phyloP scores from a whole-genome alignment of 2,797 vertebrate species.

The Alfaro cultratus region DNA sequence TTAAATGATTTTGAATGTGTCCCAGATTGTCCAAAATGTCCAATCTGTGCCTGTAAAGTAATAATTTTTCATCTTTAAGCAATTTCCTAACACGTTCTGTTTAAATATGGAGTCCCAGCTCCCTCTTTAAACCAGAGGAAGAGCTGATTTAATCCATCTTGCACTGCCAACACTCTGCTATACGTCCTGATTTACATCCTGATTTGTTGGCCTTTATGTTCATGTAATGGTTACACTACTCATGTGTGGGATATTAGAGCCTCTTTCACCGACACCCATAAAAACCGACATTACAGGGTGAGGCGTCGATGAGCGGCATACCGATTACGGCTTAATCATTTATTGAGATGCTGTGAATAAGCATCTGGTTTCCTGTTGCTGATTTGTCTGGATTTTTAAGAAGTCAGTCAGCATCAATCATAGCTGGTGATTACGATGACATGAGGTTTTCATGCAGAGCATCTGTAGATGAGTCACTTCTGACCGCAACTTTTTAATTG shows the following conservation, averaged over 20 bases:
- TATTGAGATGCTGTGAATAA: conserved; percentile 3
- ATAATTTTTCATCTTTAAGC: conserved; percentile 44
- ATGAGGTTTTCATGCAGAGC: conserved; percentile 32
- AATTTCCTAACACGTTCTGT: conserved; percentile 32
- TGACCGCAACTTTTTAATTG: conserved; percentile 2
- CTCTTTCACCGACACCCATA: conserved; percentile 55
- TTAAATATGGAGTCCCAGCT: conserved; percentile 48
- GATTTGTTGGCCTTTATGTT: conserved; percentile 52
- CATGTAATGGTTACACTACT: conserved; percentile 49
- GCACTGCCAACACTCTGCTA: conserved; percentile 43
- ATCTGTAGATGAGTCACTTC: conserved; percentile 14
- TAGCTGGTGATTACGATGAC: conserved; percentile 27
- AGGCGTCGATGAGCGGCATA: conserved; percentile 44
- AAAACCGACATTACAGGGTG: conserved; percentile 54
- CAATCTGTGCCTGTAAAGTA: conserved; percentile 15
- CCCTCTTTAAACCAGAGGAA: conserved; percentile 50
- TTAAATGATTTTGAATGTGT: neutral
- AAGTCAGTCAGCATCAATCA: conserved; percentile 58
- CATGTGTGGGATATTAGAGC: conserved; percentile 61
- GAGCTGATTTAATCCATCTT: conserved; percentile 36
- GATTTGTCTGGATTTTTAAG: conserved; percentile 53
- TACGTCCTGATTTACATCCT: conserved; percentile 60
- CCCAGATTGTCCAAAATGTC: conserved; percentile 21
- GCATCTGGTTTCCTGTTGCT: conserved; percentile 48
- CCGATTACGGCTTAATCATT: conserved; percentile 29